These are phyloP conservation scores for Liasis olivaceus DNA, from an alignment of 2,797 vertebrate species.

Conservation along the genomic window DNA sequence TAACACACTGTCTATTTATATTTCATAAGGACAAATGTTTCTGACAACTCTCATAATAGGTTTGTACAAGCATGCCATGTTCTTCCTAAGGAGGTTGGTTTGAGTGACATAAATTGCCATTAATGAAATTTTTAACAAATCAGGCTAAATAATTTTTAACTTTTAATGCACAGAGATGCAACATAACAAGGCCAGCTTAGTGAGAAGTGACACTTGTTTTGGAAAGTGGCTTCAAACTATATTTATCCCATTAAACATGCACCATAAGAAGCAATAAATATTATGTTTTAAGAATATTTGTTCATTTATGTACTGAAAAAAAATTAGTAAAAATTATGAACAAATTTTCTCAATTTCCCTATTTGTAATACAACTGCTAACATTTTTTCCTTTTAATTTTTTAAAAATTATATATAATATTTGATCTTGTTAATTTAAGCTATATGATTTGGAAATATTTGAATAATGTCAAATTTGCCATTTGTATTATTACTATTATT, in stretches of 20 bases:
- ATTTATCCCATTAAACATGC: constrained; percentile 64
- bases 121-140: constrained; percentile 94
- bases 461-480: background rate
- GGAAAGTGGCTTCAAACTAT: constrained; percentile 59
- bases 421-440: background rate
- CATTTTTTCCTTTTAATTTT: background rate
- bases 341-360: background rate
- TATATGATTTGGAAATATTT: background rate
- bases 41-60: constrained; percentile 93
- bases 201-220: constrained; percentile 73
- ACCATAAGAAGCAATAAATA: constrained; percentile 68
- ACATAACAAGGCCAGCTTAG: constrained; percentile 67
- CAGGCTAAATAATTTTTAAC: constrained; percentile 89
- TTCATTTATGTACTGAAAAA: constrained; percentile 40
- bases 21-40: constrained; percentile 95
- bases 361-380: background rate
- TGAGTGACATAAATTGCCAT: constrained; percentile 91
- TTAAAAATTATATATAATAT: background rate
- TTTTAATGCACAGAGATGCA: constrained; percentile 84
- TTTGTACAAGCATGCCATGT: constrained; percentile 86
- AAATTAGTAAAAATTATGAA: background rate
- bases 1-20: constrained; percentile 85
- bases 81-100: constrained; percentile 78
- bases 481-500: background rate
- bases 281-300: constrained; percentile 68